These are phyloP conservation scores for Oceanodroma leucorhoa DNA, from an alignment of 2,797 vertebrate species.

Conservation along the genomic window DNA sequence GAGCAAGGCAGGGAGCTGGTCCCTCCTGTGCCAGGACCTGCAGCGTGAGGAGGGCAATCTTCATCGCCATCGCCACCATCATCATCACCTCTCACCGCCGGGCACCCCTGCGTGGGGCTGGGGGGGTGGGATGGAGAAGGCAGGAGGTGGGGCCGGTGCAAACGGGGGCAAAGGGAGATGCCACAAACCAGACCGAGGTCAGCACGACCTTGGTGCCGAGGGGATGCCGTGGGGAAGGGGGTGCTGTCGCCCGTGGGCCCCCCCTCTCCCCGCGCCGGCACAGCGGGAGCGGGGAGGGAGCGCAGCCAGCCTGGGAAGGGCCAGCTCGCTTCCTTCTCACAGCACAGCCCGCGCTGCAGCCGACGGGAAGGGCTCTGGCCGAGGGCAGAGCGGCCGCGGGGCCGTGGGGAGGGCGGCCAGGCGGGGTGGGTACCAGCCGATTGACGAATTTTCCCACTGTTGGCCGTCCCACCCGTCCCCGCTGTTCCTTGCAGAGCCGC, in stretches of 20 bases:
- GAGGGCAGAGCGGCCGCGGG: neutral
- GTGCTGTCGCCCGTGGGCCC: accelerated
- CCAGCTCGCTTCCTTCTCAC: neutral
- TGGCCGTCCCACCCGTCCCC: neutral
- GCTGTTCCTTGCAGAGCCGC: neutral
- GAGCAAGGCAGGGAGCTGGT: neutral
- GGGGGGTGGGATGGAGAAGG: neutral
- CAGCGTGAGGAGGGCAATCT: accelerated
- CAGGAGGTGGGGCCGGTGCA: accelerated
- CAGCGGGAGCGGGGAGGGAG: neutral
- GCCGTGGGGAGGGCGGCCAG: accelerated
- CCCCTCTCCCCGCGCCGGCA: accelerated
- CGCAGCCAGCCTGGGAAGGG: neutral
- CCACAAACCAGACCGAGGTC: neutral
- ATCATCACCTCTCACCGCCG: neutral
- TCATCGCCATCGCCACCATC: neutral
- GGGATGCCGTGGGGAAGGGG: neutral
- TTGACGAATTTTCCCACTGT: neutral
- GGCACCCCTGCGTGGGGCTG: accelerated
- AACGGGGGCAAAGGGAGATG: neutral
- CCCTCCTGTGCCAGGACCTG: accelerated
- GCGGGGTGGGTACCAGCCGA: neutral
- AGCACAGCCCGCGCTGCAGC: neutral
- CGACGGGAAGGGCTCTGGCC: neutral
- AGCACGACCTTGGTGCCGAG: accelerated